Evolutionary conservation across 2,113 vertebrate species (phyloP), one percentile per base, ranked within the genome.

Genomic region (Cynoglossus semilaevis): DNA sequence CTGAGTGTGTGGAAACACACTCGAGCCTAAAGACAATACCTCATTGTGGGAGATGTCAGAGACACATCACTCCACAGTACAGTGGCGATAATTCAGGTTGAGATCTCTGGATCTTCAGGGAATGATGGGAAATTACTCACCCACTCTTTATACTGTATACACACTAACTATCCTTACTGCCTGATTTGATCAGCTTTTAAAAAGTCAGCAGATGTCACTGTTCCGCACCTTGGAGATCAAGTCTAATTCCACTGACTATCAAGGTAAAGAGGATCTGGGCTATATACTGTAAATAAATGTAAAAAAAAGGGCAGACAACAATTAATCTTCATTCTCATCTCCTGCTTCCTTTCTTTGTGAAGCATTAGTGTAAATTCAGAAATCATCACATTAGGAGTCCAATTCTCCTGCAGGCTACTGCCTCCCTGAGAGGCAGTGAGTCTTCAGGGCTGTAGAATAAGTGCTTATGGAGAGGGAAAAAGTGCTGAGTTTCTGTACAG

Each of bases 381-480:
- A 68, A 69, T 37, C 52, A 49, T 74, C 14, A 55, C 63, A 63
- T 59, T 56, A 50, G 1, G 7, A 40, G 14, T 54, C 48, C 8
- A 11, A 42, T 49, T 58, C 49, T 55, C 45, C 50, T 73, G 48
- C 43, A 38, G 70, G 69, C 56, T 50, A 9, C 50, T 54, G 41
- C 38, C 29, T 48, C 71, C 53, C 72, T 8, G 11, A 54, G 46
- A 56, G 51, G 36, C 14, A 35, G 9, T 42, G 64, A 42, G 63
- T 58, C 71, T 81, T 9, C 0, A 49, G 46, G 58, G 53, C 50
- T 62, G 34, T 58, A 15, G 51, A 67, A 72, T 29, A 86, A 82
- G 29, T 77, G 73, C 74, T 78, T 79, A 80, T 62, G 51, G 65
- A 34, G 16, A 6, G 19, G 5, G 49, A 69, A 58, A 76, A 78